These are phyloP conservation scores for Rissa tridactyla DNA, from an alignment of 2,113 vertebrate species.

Conservation along the genomic window DNA sequence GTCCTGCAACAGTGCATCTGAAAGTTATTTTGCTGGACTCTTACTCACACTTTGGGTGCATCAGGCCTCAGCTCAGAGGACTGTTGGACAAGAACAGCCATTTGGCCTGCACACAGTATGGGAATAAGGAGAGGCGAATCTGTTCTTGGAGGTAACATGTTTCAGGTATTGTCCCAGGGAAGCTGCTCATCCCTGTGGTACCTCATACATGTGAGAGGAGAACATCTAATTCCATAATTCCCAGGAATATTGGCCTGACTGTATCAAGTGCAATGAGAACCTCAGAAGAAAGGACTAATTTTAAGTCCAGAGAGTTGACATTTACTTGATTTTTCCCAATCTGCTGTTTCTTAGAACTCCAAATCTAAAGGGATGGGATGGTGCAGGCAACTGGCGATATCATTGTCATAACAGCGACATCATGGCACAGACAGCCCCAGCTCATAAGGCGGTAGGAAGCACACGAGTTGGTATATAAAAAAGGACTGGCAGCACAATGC, in stretches of 20 bases:
- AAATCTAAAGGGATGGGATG: constrained; percentile 21
- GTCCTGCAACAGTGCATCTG: background rate
- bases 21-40: background rate
- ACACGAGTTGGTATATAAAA: constrained; percentile 40
- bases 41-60: background rate
- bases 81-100: background rate
- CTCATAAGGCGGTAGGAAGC: constrained; percentile 35
- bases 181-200: background rate
- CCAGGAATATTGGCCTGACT: background rate
- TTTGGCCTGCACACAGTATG: background rate
- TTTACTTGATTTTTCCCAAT: constrained; percentile 59
- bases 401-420: constrained; percentile 30
- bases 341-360: constrained; percentile 41
- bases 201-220: background rate
- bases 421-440: constrained; percentile 23
- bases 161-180: background rate
- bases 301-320: constrained; percentile 36
- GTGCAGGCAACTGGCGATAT: constrained; percentile 13
- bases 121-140: background rate
- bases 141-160: background rate
- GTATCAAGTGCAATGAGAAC: background rate
- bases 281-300: constrained; percentile 18
- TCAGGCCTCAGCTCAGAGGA: background rate
- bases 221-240: background rate
- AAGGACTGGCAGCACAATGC: constrained; percentile 63